A percentile compares a stretch with the other conserved stretches of the same genome.
Conservation (phyloP, 2,888 invertebrate species). For the Pammene aurita region DNA sequence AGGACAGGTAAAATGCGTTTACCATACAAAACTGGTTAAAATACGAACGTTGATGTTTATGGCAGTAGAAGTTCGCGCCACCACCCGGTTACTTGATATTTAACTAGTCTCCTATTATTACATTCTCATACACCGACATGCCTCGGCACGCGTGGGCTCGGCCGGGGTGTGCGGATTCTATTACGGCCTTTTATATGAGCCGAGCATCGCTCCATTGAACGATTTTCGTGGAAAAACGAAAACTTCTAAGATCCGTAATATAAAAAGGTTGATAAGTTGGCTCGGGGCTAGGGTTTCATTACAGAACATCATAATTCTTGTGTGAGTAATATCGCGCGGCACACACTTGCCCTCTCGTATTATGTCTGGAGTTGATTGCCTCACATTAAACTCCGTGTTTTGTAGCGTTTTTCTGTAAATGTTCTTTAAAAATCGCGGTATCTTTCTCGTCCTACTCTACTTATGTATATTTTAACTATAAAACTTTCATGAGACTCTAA, state of each 20-base stretch:
- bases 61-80: not conserved
- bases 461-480: no score
- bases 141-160: constrained; percentile 21
- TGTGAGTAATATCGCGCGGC: constrained; percentile 75
- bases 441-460: no score
- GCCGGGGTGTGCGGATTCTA: constrained; percentile 36
- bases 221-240: constrained; percentile 41
- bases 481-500: no score
- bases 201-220: constrained; percentile 37
- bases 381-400: not conserved
- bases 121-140: constrained; percentile 20
- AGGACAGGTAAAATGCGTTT: not conserved
- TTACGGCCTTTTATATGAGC: constrained; percentile 37
- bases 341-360: constrained; percentile 56
- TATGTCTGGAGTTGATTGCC: constrained; percentile 44
- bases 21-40: not conserved
- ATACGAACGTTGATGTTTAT: not conserved
- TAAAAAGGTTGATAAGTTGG: constrained; percentile 58
- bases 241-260: constrained; percentile 42
- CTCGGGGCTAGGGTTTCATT: constrained; percentile 64
- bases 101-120: constrained; percentile 38
- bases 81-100: constrained; percentile 25
- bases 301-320: constrained; percentile 75
- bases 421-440: no score
- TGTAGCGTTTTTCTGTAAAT: not conserved